A percentile compares a stretch with the other conserved stretches of the same genome.
These are phyloP conservation scores for Yoshiicerus persimilis DNA, from an alignment of 1,140 invertebrate species.

Conservation along the genomic window DNA sequence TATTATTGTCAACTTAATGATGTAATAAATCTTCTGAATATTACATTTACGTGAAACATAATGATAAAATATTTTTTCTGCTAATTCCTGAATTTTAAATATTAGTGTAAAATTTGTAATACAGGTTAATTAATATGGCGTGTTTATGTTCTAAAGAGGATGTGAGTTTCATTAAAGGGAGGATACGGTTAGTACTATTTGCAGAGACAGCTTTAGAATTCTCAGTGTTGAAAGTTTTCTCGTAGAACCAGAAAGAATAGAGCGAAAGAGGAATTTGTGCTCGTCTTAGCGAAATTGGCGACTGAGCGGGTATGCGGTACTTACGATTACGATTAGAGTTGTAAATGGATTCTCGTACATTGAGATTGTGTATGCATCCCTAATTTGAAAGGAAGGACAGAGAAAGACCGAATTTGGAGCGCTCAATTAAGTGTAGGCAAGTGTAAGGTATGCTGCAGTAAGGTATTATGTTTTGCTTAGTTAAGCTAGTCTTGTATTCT, in stretches of 20 bases:
- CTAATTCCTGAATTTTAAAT: too few species aligned
- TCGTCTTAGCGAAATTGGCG: background rate
- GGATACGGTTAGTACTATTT: too few species aligned
- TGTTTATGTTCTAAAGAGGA: too few species aligned
- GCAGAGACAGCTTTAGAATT: too few species aligned
- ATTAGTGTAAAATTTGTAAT: too few species aligned
- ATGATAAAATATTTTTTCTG: too few species aligned
- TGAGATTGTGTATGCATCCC: background rate
- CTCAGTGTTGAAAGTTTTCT: too few species aligned
- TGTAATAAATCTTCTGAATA: too few species aligned
- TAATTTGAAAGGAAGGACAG: constrained; percentile 2
- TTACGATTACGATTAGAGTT: background rate
- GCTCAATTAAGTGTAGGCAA: background rate
- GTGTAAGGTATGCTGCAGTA: background rate
- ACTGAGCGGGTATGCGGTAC: background rate
- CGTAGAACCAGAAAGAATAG: background rate
- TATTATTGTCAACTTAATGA: too few species aligned
- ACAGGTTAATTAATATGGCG: too few species aligned
- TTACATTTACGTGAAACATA: too few species aligned
- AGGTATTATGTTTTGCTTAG: background rate
- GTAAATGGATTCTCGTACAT: background rate
- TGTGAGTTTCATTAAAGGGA: too few species aligned
- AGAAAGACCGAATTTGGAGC: constrained; percentile 7
- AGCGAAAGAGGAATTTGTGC: background rate
- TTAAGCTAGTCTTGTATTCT: background rate